Conservation (phyloP, 2,113 vertebrate species). For the Xiphophorus couchianus region DNA sequence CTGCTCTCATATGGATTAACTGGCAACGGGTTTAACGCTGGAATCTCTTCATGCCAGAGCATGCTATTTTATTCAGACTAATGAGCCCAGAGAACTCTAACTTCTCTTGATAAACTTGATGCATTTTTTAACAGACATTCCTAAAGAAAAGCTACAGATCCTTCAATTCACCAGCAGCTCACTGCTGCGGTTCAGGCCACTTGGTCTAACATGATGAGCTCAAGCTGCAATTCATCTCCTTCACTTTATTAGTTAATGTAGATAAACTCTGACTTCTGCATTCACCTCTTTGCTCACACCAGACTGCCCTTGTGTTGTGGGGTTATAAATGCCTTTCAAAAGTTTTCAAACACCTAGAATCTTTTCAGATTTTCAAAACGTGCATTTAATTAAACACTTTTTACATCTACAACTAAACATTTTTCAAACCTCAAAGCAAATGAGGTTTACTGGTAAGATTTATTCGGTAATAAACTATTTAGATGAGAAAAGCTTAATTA, state of each 20-base stretch:
- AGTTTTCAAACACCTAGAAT: too few relatives aligned
- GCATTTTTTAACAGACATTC: conserved; percentile 80
- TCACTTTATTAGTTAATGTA: conserved; percentile 11
- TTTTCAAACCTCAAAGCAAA: neutral
- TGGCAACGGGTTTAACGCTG: conserved; percentile 68
- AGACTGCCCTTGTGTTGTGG: neutral
- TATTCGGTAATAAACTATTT: too few relatives aligned
- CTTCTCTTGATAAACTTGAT: conserved; percentile 80
- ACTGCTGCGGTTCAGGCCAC: conserved; percentile 47
- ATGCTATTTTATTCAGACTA: conserved; percentile 78
- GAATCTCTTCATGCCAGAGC: conserved; percentile 71
- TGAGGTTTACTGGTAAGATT: neutral
- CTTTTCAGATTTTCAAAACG: too few relatives aligned
- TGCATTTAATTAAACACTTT: neutral
- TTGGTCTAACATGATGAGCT: conserved; percentile 45
- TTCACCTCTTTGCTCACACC: neutral
- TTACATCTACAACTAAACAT: neutral
- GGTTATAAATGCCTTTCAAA: neutral
- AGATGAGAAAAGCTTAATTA: too few relatives aligned
- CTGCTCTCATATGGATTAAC: conserved; percentile 77
- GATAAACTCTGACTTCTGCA: conserved; percentile 21
- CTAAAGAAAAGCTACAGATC: conserved; percentile 66
- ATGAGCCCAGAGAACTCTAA: conserved; percentile 77
- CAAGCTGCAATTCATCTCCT: conserved; percentile 46
- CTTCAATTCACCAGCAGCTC: conserved; percentile 50